phyloP scores from a whole-genome alignment of 2,888 invertebrate species.

The Synergus laeviventris region DNA sequence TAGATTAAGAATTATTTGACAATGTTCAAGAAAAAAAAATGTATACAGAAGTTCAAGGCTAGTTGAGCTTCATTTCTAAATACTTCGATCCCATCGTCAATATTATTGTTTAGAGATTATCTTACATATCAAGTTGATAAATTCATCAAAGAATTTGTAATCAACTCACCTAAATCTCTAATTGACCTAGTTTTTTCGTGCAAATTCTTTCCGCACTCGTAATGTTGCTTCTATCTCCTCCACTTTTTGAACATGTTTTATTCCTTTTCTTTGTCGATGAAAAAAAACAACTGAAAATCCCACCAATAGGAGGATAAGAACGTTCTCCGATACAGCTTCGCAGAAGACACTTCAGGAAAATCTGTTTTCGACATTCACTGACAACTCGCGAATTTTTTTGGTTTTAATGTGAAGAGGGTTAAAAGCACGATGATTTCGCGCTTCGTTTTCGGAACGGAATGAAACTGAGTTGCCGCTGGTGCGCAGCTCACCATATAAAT shows the following conservation, averaged over 20 bases:
- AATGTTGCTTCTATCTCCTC: neutral
- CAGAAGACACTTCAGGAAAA: neutral
- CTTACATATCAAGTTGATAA: neutral
- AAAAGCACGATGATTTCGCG: slow-evolving; percentile 11
- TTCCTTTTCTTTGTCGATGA: neutral
- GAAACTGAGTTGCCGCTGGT: slow-evolving; percentile 63
- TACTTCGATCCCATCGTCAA: neutral
- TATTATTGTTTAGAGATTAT: neutral
- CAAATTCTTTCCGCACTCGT: neutral
- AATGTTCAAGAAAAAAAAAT: too few relatives aligned
- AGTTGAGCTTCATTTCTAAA: neutral
- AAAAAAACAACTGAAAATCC: neutral
- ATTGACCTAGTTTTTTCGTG: neutral
- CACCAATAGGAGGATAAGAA: neutral
- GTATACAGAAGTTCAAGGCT: too few relatives aligned
- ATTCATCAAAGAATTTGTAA: neutral
- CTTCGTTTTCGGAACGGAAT: slow-evolving; percentile 49
- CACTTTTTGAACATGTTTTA: slow-evolving; percentile 29
- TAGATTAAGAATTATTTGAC: neutral
- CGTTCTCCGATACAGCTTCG: neutral
- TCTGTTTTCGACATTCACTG: slow-evolving; percentile 23
- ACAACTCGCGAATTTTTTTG: neutral
- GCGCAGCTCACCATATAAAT: slow-evolving; percentile 65
- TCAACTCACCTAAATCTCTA: slow-evolving; percentile 5
- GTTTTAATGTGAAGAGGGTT: neutral